These are phyloP conservation scores for Reticulitermes speratus DNA, from an alignment of 1,140 invertebrate genomes.

Conservation along the genomic window DNA sequence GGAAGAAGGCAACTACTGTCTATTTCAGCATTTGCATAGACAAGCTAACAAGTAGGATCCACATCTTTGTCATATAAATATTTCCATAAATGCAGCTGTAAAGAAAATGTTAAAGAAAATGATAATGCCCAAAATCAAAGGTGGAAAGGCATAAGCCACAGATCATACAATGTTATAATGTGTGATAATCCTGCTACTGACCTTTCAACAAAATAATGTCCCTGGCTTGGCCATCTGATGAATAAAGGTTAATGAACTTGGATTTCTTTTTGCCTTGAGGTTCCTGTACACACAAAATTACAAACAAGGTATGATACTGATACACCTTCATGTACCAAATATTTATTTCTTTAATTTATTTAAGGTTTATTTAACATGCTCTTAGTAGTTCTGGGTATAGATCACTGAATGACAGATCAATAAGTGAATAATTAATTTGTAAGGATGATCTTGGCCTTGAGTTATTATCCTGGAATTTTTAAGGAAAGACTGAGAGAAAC, in stretches of 20 bases:
- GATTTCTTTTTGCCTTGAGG: slow-evolving; percentile 48
- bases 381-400: too few species aligned
- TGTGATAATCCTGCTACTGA: slow-evolving; percentile 38
- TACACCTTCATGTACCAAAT: not conserved
- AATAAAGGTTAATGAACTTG: slow-evolving; percentile 75
- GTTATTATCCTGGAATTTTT: too few species aligned
- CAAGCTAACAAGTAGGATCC: not conserved
- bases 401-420: too few species aligned
- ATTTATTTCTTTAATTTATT: too few species aligned
- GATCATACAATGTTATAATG: too few species aligned
- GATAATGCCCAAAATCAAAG: not conserved
- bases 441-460: too few species aligned
- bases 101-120: not conserved
- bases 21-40: too few species aligned
- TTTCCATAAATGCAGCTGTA: not conserved
- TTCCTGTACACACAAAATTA: not conserved
- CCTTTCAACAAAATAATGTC: slow-evolving; percentile 67
- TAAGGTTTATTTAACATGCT: not conserved
- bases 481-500: too few species aligned
- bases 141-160: too few species aligned
- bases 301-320: not conserved
- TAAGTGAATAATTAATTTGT: too few species aligned
- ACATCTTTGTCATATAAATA: not conserved
- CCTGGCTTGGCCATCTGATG: slow-evolving; percentile 66
- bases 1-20: too few species aligned